Base-by-base conservation (phyloP, 2,113 vertebrate species). In the Lycocorax pyrrhopterus region DNA sequence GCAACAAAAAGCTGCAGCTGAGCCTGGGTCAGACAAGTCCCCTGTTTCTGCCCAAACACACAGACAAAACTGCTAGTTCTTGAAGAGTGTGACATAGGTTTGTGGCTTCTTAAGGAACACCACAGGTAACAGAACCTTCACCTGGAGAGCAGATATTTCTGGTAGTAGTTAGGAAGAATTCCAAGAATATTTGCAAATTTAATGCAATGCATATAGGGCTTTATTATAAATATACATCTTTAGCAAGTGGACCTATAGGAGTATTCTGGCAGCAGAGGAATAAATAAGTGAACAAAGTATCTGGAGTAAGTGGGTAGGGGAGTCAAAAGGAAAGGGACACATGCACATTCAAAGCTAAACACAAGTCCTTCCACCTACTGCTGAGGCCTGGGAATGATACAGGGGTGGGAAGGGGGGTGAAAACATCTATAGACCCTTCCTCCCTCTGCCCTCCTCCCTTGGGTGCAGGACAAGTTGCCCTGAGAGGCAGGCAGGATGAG, bases 331-430 rank as follows among this genome's bases (percentile, higher is more conserved):
- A 30, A 80, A 84, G 33, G 7, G 13, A 23, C 56, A 52, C 16
- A 3, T 20, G 33, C n/a, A 80, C 33, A 56, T 56, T 66, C 41
- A 72, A 67, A 81, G 12, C 5, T 25, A 55, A 43, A 26, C n/a
- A 49, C 12, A 62, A 81, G 32, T 51, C 32, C 51, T 84, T 23
- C 69, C 22, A 23, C 35, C 56, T 37, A 4, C 62, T 86, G 19
- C 62, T 80, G 46, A 62, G 13, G 15, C 41, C 67, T 80, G 62
- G 26, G 29, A 68, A n/a, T 9, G 8, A 68, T 8, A 21, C 13
- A 74, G 30, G 0, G 0, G 16, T 62, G 15, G 12, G 18, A 47
- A 3, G 7, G 1, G 3, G 10, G 3, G 2, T 30, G 7, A 72
- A 59, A 55, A 37, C 21, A 17, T 30, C 43, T 15, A 0, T 0